Evolutionary conservation across 2,113 vertebrate species (phyloP).

Genomic region (Hippocampus abdominalis): DNA sequence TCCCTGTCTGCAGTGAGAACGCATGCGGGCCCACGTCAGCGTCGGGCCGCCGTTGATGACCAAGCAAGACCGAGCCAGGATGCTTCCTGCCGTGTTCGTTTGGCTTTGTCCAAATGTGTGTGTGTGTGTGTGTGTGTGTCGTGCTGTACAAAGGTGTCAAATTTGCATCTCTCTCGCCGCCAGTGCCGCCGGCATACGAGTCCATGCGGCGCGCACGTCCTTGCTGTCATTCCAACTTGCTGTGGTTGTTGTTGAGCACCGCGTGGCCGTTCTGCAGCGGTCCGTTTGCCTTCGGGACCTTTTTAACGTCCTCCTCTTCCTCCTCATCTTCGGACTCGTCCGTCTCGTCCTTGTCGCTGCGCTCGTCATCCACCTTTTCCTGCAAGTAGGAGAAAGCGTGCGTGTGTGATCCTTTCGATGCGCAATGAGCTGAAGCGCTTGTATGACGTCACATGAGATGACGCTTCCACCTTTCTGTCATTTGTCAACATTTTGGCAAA

Average conservation of each 20-base stretch:
- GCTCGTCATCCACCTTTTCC: constrained; percentile 85
- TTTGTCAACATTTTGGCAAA: background rate
- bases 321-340: constrained; percentile 83
- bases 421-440: too few species aligned
- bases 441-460: background rate
- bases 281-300: constrained; percentile 76
- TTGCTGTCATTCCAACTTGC: constrained; percentile 72
- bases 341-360: constrained; percentile 89
- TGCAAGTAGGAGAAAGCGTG: constrained; percentile 16
- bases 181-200: constrained; percentile 25
- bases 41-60: constrained; percentile 18
- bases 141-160: constrained; percentile 38
- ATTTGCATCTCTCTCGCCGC: constrained; percentile 24
- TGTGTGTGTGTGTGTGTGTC: constrained; percentile 2
- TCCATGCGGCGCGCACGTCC: constrained; percentile 30
- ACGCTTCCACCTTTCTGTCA: background rate
- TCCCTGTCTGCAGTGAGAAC: constrained; percentile 8
- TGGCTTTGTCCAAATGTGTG: background rate
- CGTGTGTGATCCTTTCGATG: background rate
- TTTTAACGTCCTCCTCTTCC: constrained; percentile 75
- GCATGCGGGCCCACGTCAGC: background rate
- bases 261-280: constrained; percentile 80
- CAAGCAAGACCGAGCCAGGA: constrained; percentile 18
- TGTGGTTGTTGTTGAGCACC: constrained; percentile 83
- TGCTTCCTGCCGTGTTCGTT: constrained; percentile 41